These are phyloP conservation scores for Platycheirus albimanus DNA, from an alignment of 2,888 invertebrate species.

Conservation along the genomic window DNA sequence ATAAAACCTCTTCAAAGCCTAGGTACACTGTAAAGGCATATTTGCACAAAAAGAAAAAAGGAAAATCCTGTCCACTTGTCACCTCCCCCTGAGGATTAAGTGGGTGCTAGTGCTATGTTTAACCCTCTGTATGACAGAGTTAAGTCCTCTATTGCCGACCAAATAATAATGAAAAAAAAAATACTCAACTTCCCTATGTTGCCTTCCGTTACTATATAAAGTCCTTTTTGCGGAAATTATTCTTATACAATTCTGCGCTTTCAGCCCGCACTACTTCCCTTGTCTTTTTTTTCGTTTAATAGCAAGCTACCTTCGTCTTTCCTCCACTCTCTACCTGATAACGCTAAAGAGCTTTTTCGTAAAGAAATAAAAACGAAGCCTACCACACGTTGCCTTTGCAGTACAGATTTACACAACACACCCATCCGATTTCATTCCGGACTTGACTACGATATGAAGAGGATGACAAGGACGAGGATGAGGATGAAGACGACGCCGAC, in stretches of 20 bases:
- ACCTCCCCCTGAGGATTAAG: conserved; percentile 53
- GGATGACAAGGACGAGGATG: not conserved
- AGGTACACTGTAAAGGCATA: not conserved
- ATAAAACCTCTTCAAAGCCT: conserved; percentile 45
- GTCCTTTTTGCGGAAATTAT: conserved; percentile 61
- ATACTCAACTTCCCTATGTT: conserved; percentile 15
- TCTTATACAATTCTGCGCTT: conserved; percentile 23
- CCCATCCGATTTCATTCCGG: conserved; percentile 3
- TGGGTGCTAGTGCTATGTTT: conserved; percentile 46
- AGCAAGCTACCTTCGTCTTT: conserved; percentile 12
- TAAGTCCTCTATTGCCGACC: conserved; percentile 56
- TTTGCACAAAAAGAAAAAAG: conserved; percentile 36
- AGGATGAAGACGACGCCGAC: not conserved
- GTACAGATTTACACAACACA: conserved; percentile 19
- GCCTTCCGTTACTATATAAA: conserved; percentile 30
- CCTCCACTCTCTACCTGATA: not conserved
- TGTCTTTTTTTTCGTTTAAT: conserved; percentile 1
- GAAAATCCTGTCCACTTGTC: conserved; percentile 63
- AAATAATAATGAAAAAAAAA: conserved; percentile 23
- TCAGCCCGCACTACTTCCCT: not conserved
- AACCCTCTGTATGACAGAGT: conserved; percentile 54
- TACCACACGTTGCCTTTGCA: conserved; percentile 55
- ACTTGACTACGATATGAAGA: too few relatives aligned
- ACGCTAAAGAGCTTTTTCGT: conserved; percentile 31
- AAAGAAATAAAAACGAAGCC: conserved; percentile 58